These are phyloP conservation scores for Rhabdophis nuchalis DNA, from an alignment of 2,797 vertebrate species.

Conservation along the genomic window DNA sequence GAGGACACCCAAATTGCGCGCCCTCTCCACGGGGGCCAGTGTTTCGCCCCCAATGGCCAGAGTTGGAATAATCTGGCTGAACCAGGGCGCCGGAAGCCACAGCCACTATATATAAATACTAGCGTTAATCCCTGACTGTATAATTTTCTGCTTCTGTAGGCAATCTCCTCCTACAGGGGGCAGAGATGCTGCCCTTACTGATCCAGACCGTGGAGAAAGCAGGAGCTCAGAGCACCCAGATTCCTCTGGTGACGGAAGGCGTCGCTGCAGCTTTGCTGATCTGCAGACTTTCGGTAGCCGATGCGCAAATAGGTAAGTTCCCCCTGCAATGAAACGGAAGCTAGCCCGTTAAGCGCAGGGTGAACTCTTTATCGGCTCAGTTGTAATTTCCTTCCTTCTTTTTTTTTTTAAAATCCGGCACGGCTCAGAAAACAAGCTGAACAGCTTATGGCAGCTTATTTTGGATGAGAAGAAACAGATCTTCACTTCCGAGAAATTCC, in stretches of 20 bases:
- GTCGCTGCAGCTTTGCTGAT: slow-evolving; percentile 87
- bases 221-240: slow-evolving; percentile 86
- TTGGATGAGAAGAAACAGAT: slow-evolving; percentile 93
- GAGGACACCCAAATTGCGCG: no score
- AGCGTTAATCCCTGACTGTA: no score
- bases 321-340: neutral
- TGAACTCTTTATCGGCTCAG: neutral
- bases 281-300: slow-evolving; percentile 82
- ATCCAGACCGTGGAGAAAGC: slow-evolving; percentile 91
- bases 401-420: slow-evolving; percentile 25
- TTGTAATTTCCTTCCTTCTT: slow-evolving; percentile 26
- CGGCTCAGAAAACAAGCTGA: slow-evolving; percentile 82
- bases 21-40: no score
- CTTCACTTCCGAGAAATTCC: slow-evolving; percentile 94
- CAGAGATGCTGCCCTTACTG: slow-evolving; percentile 82
- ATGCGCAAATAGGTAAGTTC: slow-evolving; percentile 81
- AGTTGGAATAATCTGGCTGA: no score
- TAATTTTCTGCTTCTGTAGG: slow-evolving; percentile 70
- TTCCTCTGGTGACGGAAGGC: slow-evolving; percentile 83
- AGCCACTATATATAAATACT: no score
- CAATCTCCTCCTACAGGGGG: slow-evolving; percentile 83
- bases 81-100: no score
- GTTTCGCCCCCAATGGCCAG: no score
- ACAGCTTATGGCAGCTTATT: slow-evolving; percentile 87
- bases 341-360: neutral